These are phyloP conservation scores for Alectura lathami DNA, from an alignment of 2,113 vertebrate genomes.

Conservation along the genomic window DNA sequence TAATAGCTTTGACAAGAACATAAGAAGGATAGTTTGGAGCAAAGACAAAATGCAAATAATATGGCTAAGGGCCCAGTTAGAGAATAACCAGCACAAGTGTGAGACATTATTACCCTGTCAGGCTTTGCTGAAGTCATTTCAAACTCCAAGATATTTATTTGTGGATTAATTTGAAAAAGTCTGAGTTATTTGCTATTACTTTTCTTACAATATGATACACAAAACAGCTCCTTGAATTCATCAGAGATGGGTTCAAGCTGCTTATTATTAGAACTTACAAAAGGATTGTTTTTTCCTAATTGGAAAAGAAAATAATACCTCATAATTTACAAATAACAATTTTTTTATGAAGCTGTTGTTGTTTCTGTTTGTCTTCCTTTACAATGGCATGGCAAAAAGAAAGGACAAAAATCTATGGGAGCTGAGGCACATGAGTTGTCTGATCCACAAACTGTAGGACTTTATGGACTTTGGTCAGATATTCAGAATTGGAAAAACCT, in stretches of 20 bases:
- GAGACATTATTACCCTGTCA: slow-evolving; percentile 1
- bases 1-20: slow-evolving; percentile 64
- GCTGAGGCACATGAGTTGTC: background rate
- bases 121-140: background rate
- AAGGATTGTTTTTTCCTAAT: background rate
- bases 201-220: background rate
- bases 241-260: background rate
- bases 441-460: background rate
- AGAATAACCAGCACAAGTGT: slow-evolving; percentile 12
- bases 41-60: slow-evolving; percentile 69
- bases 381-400: background rate
- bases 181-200: background rate
- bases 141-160: slow-evolving; percentile 31
- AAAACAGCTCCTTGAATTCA: background rate
- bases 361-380: background rate
- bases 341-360: background rate
- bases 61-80: slow-evolving; percentile 15
- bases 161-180: background rate
- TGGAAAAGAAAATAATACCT: background rate
- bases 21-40: slow-evolving; percentile 59
- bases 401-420: background rate
- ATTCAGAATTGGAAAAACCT: background rate
- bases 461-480: background rate
- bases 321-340: background rate
- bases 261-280: slow-evolving; percentile 1